These are phyloP conservation scores for Drosophila sproati DNA, from an alignment of 1,140 invertebrate genomes.

Conservation along the genomic window DNA sequence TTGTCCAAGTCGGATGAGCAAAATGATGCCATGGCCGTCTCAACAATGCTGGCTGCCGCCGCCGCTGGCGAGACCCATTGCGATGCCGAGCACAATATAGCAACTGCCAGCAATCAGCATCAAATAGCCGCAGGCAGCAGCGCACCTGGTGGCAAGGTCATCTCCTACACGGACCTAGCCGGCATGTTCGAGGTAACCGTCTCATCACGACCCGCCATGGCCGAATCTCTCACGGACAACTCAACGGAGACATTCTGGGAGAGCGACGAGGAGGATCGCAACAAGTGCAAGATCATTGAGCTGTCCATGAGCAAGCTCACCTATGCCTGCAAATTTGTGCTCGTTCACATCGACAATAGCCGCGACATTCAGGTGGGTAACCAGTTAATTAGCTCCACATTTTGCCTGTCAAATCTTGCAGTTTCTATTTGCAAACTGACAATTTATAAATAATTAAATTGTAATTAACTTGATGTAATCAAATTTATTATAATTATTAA, in stretches of 20 bases:
- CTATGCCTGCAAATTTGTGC: conserved; percentile 86
- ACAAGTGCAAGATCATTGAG: conserved; percentile 93
- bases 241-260: conserved; percentile 99
- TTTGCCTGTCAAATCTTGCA: no score
- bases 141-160: conserved; percentile 60
- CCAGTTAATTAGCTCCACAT: not conserved
- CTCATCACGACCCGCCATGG: conserved; percentile 97
- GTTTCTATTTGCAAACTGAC: no score
- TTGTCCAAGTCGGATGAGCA: conserved; percentile 96
- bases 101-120: conserved; percentile 32
- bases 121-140: not conserved
- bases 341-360: conserved; percentile 96
- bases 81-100: conserved; percentile 69
- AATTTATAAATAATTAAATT: no score
- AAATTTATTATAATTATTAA: no score
- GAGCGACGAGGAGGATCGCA: conserved; percentile 97
- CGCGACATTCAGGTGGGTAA: conserved; percentile 93
- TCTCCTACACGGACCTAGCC: conserved; percentile 70
- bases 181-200: conserved; percentile 87
- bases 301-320: conserved; percentile 84
- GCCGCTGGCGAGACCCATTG: conserved; percentile 33
- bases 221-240: conserved; percentile 95
- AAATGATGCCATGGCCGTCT: conserved; percentile 84
- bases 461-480: no score
- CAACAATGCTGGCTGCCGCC: conserved; percentile 39